These are phyloP conservation scores for Meda fulgida DNA, from an alignment of 2,797 vertebrate genomes.

Conservation along the genomic window DNA sequence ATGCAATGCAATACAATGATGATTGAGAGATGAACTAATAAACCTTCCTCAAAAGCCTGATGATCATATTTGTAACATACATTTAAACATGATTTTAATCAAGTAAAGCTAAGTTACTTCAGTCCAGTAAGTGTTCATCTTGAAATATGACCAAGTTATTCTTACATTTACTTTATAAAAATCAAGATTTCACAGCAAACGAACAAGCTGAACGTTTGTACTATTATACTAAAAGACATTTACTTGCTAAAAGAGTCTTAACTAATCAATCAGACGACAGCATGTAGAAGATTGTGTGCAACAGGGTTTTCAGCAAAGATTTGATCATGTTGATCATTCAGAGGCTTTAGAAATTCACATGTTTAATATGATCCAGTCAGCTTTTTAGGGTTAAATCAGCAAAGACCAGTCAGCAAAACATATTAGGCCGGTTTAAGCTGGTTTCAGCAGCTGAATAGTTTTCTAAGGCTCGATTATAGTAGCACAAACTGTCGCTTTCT, in stretches of 20 bases:
- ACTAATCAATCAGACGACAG: neutral
- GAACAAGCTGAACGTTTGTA: neutral
- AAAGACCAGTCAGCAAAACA: neutral
- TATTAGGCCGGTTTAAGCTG: neutral
- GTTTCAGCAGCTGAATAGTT: too few relatives aligned
- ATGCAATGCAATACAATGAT: neutral
- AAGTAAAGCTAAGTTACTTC: neutral
- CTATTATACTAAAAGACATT: neutral
- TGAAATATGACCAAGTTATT: neutral
- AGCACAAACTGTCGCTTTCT: too few relatives aligned
- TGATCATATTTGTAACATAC: neutral
- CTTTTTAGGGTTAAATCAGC: neutral
- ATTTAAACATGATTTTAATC: neutral
- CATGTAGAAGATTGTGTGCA: neutral
- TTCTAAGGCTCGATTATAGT: neutral
- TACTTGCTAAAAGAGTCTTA: neutral
- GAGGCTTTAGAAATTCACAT: neutral
- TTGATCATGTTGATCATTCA: neutral
- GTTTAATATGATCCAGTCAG: neutral
- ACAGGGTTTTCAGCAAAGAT: neutral
- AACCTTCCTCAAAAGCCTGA: too few relatives aligned
- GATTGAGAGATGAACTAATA: neutral
- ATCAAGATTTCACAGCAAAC: neutral
- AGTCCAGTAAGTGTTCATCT: neutral
- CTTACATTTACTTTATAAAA: neutral